Base-by-base conservation (phyloP, 2,888 invertebrate genomes). In the Pristionchus japonicus region DNA sequence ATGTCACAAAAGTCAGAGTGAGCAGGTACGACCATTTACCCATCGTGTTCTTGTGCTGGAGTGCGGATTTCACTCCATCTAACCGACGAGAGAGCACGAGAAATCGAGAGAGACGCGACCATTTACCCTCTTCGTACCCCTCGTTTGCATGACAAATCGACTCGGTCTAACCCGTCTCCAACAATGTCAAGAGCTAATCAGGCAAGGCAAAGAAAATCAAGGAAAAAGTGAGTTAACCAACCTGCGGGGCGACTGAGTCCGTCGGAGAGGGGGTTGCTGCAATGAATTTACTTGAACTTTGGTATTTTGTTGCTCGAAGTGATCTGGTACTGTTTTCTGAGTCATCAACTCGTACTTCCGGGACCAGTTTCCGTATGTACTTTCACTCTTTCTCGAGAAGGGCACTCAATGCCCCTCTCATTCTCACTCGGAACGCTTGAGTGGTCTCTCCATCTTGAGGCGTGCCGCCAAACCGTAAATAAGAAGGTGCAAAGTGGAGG, bases 1-100 rank as follows among this genome's bases (percentile, higher is more conserved):
- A 77, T 77, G 77, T 77, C 77, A 77, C 77, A 77, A 77, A 70
- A 77, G 77, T 77, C 77, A 70, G 37, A 67, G 64, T n/a, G n/a
- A n/a, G n/a, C n/a, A 67, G 64, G 37, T 37, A 77, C 77, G 77
- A 77, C 77, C 77, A 77, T 77, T 77, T 77, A 77, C 77, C 83
- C 80, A 15, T n/a, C n/a, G 13, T 40, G 34, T 80, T 34, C 40
- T n/a, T 57, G 7, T 64, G n/a, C n/a, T n/a, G n/a, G n/a, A n/a
- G n/a, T n/a, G n/a, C n/a, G n/a, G n/a, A n/a, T n/a, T n/a, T n/a
- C n/a, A n/a, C n/a, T n/a, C n/a, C n/a, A n/a, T n/a, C n/a, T n/a
- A n/a, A n/a, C n/a, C n/a, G n/a, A n/a, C n/a, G n/a, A n/a, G n/a
- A n/a, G n/a, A n/a, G n/a, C n/a, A n/a, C n/a, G n/a, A n/a, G n/a